A percentile compares a stretch with the other conserved stretches of the same genome.
Conservation (phyloP, 2,888 invertebrate species). For the Dasysyrphus albostriatus region DNA sequence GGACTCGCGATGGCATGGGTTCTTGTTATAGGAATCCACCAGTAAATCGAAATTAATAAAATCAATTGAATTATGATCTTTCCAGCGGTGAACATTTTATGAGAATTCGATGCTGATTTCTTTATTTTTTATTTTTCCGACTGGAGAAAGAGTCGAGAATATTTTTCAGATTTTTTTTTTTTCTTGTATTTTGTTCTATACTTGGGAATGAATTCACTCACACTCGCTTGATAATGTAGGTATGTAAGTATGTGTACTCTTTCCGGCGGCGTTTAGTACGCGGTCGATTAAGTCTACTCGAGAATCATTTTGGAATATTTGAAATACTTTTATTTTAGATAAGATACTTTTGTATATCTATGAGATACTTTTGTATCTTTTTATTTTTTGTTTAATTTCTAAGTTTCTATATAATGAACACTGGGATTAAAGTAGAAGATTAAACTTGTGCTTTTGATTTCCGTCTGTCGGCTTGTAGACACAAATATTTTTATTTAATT, state of each 20-base stretch:
- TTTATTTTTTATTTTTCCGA: background rate
- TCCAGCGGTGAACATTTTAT: conserved; percentile 68
- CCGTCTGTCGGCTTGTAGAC: conserved; percentile 27
- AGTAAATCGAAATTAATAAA: conserved; percentile 74
- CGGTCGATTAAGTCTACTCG: conserved; percentile 66
- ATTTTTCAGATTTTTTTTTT: conserved; percentile 1
- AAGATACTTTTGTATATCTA: conserved; percentile 48
- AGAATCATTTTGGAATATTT: conserved; percentile 71
- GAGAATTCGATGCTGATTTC: conserved; percentile 29
- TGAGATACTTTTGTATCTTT: conserved; percentile 38
- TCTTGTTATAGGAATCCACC: conserved; percentile 70
- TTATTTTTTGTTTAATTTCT: conserved; percentile 3
- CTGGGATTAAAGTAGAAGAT: background rate
- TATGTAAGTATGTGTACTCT: conserved; percentile 30
- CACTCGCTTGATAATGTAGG: conserved; percentile 19
- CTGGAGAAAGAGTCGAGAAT: conserved; percentile 2
- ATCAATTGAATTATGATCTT: conserved; percentile 71
- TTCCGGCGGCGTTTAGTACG: conserved; percentile 68
- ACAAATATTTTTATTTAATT: conserved; percentile 23
- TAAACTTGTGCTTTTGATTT: conserved; percentile 30
- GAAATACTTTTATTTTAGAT: conserved; percentile 27
- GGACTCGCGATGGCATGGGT: conserved; percentile 63
- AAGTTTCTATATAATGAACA: conserved; percentile 16
- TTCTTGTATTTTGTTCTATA: conserved; percentile 30
- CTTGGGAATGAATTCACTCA: conserved; percentile 50